Conservation (phyloP, 92 coral and sea anemone species). For the Porites rus region DNA sequence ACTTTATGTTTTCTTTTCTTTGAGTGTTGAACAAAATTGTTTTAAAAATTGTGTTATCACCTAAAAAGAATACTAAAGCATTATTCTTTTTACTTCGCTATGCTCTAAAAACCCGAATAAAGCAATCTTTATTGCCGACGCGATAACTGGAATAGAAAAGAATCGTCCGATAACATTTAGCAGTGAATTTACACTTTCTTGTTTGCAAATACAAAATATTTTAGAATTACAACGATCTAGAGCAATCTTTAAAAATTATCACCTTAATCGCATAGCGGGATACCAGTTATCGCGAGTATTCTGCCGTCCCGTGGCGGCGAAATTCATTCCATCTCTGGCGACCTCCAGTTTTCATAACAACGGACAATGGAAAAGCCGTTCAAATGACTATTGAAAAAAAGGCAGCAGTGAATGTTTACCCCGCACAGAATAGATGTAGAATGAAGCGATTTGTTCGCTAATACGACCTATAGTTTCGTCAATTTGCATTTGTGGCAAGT, state of each 20-base stretch:
- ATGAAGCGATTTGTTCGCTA: slow-evolving; percentile 44
- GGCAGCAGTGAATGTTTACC: slow-evolving; percentile 44
- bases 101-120: slow-evolving; percentile 28
- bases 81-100: slow-evolving; percentile 23
- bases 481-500: slow-evolving; percentile 66
- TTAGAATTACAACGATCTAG: neutral
- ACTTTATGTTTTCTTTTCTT: slow-evolving; percentile 16
- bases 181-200: slow-evolving; percentile 26
- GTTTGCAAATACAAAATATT: slow-evolving; percentile 1
- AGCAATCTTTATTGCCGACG: slow-evolving; percentile 24
- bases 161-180: slow-evolving; percentile 8
- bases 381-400: slow-evolving; percentile 41
- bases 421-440: slow-evolving; percentile 44
- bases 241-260: slow-evolving; percentile 32
- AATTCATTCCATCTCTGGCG: slow-evolving; percentile 16
- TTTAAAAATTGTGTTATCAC: slow-evolving; percentile 47
- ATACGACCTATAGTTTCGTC: slow-evolving; percentile 56
- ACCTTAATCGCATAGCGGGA: slow-evolving; percentile 31
- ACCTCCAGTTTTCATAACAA: slow-evolving; percentile 43
- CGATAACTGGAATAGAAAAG: slow-evolving; percentile 34
- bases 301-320: slow-evolving; percentile 15
- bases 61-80: slow-evolving; percentile 31
- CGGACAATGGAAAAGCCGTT: slow-evolving; percentile 53
- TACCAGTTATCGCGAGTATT: neutral
- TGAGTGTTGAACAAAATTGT: neutral